Percentiles rank a stretch among this genome's conserved stretches.
These are phyloP conservation scores for Harpegnathos saltator DNA, from an alignment of 1,140 invertebrate genomes.

Conservation along the genomic window DNA sequence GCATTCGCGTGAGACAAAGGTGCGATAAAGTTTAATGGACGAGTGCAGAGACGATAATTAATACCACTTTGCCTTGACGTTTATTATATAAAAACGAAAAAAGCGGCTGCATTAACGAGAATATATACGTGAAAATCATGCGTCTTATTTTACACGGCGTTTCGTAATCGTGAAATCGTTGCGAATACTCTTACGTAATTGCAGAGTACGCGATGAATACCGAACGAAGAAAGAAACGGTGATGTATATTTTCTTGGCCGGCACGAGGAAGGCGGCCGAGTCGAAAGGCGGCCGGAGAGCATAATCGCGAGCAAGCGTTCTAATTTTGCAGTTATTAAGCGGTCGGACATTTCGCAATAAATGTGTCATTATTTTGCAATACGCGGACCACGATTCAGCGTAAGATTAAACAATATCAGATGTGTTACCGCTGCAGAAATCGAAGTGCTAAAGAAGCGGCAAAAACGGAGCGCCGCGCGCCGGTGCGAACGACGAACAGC, in stretches of 20 bases:
- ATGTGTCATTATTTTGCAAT: slow-evolving; percentile 18
- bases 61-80: slow-evolving; percentile 1
- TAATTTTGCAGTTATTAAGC: slow-evolving; percentile 38
- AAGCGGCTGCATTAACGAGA: slow-evolving; percentile 48
- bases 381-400: background rate
- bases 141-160: slow-evolving; percentile 40
- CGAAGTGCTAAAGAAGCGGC: slow-evolving; percentile 19
- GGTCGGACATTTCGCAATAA: slow-evolving; percentile 16
- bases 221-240: slow-evolving; percentile 15
- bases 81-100: slow-evolving; percentile 50
- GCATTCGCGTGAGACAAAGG: background rate
- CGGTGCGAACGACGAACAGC: background rate
- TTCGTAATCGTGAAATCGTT: slow-evolving; percentile 60
- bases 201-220: slow-evolving; percentile 49
- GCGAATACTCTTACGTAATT: slow-evolving; percentile 54
- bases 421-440: background rate
- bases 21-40: slow-evolving; percentile 25
- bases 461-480: slow-evolving; percentile 49
- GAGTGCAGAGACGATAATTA: background rate
- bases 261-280: slow-evolving; percentile 20
- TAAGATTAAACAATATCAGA: slow-evolving; percentile 34
- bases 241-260: slow-evolving; percentile 40
- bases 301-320: slow-evolving; percentile 15
- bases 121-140: slow-evolving; percentile 56
- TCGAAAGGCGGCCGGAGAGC: too few species aligned